Evolutionary conservation across 23 tunicate genomes (phyloP).

Genomic region (Phallusia fumigata): DNA sequence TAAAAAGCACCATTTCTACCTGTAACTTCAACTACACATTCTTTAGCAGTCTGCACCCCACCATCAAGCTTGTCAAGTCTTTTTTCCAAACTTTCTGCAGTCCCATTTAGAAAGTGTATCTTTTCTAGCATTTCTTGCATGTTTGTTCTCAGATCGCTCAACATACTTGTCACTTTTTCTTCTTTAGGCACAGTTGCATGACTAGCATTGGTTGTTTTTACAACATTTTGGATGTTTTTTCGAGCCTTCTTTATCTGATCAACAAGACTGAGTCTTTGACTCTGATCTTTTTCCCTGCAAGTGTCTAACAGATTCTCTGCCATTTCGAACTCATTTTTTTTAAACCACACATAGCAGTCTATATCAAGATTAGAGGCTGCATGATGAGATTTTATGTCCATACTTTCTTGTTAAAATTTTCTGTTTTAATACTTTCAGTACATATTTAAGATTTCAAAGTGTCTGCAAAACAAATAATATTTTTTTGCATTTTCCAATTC

Average conservation of each 20-base stretch:
- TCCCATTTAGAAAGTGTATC: not conserved
- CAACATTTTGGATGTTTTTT: not conserved
- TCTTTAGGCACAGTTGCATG: not conserved
- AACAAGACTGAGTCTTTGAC: not conserved
- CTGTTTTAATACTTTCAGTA: not conserved
- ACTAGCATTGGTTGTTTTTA: not conserved
- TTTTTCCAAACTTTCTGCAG: not conserved
- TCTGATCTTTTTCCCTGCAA: not conserved
- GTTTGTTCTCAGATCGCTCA: not conserved
- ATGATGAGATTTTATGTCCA: not conserved
- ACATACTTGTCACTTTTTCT: not conserved
- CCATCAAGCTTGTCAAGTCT: constrained; percentile 12
- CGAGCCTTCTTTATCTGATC: not conserved
- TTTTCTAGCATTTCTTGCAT: not conserved
- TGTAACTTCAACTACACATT: not conserved
- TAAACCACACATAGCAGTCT: not conserved
- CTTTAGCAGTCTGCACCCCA: constrained; percentile 1
- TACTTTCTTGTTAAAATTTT: not conserved
- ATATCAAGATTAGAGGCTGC: not conserved
- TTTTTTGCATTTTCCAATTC: too few relatives aligned
- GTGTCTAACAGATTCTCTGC: constrained; percentile 5
- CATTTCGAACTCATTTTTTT: constrained; percentile 12
- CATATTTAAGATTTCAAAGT: not conserved
- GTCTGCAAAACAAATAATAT: too few relatives aligned
- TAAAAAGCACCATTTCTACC: not conserved